Conservation (phyloP, 2,797 vertebrate genomes). For the Muraenolepis orangiensis region DNA sequence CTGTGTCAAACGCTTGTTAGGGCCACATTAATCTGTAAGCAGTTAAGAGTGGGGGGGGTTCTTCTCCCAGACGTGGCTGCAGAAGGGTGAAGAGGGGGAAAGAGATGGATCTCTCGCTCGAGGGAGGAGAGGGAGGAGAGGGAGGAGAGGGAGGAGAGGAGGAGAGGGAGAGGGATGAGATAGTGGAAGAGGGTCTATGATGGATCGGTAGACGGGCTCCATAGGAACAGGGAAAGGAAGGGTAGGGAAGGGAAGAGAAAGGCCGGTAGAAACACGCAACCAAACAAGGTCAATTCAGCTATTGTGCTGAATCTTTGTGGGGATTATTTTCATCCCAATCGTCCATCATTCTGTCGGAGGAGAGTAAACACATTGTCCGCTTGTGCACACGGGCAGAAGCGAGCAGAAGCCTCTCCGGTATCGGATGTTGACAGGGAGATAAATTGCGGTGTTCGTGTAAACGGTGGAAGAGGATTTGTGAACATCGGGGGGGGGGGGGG, state of each 20-base stretch:
- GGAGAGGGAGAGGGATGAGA: background rate
- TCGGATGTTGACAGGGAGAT: constrained; percentile 59
- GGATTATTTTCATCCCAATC: background rate
- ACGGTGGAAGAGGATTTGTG: constrained; percentile 59
- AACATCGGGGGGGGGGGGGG: too few relatives aligned
- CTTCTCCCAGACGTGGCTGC: constrained; percentile 52
- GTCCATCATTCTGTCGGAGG: constrained; percentile 49
- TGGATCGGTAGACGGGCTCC: background rate
- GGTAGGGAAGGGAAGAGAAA: background rate
- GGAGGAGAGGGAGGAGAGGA: constrained; percentile 19
- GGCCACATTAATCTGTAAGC: constrained; percentile 72
- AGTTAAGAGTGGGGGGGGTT: constrained; percentile 76
- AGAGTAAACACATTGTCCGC: constrained; percentile 52
- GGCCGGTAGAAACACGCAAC: too few relatives aligned
- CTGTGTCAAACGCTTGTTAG: constrained; percentile 83
- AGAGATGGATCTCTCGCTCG: too few relatives aligned
- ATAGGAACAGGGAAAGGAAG: background rate
- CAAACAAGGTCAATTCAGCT: background rate
- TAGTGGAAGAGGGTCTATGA: background rate
- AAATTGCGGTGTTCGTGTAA: constrained; percentile 50
- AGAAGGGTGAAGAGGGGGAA: constrained; percentile 25
- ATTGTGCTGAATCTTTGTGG: too few relatives aligned
- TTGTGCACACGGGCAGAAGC: constrained; percentile 51
- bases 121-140: constrained; percentile 19
- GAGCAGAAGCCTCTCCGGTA: constrained; percentile 38